Percentiles rank a stretch among this genome's conserved stretches.
phyloP scores from a whole-genome alignment of 1,140 invertebrate genomes.

The Calycopis cecrops region DNA sequence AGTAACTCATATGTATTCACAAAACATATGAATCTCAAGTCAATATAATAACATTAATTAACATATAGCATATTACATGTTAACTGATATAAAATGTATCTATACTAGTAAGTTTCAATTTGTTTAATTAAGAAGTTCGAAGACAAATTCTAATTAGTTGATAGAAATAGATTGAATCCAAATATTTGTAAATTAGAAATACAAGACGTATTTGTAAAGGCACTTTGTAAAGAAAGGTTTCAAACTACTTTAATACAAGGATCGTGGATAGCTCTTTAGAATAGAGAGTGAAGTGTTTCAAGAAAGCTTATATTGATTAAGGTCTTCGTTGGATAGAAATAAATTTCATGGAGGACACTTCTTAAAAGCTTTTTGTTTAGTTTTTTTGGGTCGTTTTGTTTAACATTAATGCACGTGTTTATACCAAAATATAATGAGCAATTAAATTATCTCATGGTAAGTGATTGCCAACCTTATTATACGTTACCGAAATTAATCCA shows the following conservation, averaged over 20 bases:
- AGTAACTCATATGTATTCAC: no score
- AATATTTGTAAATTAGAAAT: constrained; percentile 5
- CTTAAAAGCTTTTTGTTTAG: background rate
- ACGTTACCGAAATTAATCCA: no score
- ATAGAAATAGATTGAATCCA: constrained; percentile 3
- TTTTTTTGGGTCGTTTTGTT: background rate
- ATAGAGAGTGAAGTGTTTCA: constrained; percentile 10
- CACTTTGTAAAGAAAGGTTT: constrained; percentile 4
- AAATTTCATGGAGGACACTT: background rate
- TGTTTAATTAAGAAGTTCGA: no score
- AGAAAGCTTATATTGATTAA: constrained; percentile 11
- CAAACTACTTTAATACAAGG: constrained; percentile 6
- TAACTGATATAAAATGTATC: no score
- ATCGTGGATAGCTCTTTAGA: constrained; percentile 11
- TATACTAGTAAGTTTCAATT: no score
- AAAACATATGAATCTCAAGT: no score
- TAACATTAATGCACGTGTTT: no score
- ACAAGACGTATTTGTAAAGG: constrained; percentile 7
- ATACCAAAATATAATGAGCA: no score
- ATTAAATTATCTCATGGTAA: no score
- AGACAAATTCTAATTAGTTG: background rate
- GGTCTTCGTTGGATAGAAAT: background rate
- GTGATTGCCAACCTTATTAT: no score
- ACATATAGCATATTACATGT: no score
- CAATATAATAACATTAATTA: no score